A percentile compares a stretch with the other conserved stretches of the same genome.
Evolutionary conservation across 2,888 invertebrate genomes (phyloP).

Genomic region (Opisthograptis luteolata): DNA sequence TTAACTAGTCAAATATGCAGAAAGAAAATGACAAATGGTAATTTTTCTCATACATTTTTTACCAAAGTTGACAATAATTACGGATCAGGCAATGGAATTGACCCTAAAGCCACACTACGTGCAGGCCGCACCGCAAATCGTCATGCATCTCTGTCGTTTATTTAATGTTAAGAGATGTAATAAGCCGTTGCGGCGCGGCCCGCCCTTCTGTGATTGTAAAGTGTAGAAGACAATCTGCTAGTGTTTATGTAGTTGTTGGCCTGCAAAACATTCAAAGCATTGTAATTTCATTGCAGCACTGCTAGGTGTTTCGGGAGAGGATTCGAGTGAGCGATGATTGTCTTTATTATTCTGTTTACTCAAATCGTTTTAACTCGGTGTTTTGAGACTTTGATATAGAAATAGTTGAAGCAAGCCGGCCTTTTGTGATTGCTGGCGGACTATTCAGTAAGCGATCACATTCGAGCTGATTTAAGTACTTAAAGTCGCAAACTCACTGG

Average conservation of each 20-base stretch:
- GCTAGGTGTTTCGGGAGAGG: conserved; percentile 29
- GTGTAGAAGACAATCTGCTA: too few species aligned
- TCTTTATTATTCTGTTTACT: conserved; percentile 18
- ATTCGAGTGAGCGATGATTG: conserved; percentile 32
- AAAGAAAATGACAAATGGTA: too few species aligned
- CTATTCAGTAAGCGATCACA: not conserved
- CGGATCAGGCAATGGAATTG: too few species aligned
- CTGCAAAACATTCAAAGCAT: conserved; percentile 21
- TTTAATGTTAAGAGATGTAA: too few species aligned
- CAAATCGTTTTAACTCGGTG: conserved; percentile 26
- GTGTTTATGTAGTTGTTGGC: conserved; percentile 4
- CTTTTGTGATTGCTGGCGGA: not conserved
- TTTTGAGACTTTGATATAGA: conserved; percentile 7
- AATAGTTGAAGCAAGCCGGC: not conserved
- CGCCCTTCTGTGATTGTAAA: too few species aligned
- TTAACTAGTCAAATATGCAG: too few species aligned
- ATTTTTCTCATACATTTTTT: too few species aligned
- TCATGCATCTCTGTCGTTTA: too few species aligned
- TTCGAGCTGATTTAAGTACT: not conserved
- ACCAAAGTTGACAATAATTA: too few species aligned
- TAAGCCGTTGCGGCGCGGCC: too few species aligned
- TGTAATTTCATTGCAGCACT: conserved; percentile 28
- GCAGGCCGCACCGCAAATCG: too few species aligned
- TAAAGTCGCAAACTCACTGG: not conserved
- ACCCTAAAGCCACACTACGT: too few species aligned